Base-by-base conservation (phyloP, 2,113 vertebrate genomes). In the Heliornis fulica region DNA sequence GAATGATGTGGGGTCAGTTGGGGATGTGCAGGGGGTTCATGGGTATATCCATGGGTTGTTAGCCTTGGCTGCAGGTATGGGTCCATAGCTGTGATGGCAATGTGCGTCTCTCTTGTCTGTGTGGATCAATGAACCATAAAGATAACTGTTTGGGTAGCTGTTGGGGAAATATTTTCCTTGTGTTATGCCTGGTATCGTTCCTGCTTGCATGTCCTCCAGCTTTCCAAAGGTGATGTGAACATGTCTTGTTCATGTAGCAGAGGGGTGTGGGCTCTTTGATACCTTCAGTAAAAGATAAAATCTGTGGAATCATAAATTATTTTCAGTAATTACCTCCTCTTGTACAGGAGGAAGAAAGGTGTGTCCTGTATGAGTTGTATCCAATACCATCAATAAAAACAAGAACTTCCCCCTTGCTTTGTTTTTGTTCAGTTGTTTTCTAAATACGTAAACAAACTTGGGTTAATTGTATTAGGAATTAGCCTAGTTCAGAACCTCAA, bases 401-500 rank as follows among this genome's bases (percentile, higher is more conserved):
- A 36, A 75, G 20, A 8, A 34, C 8, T 83, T 77, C 21, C 34
- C 34, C 20, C 29, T 84, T 86, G 29, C 38, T 86, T 76, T 76
- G 17, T 17, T 86, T 85, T 59, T 9, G 10, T 85, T 91, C 7
- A 2, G 7, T 81, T 75, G 21, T 85, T 93, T 92, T 70, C 60
- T 89, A 54, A 83, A 93, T 36, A 5, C 59, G 22, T 82, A 81
- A 94, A 43, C 54, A 70, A 68, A 22, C 19, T 68, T 66, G 29
- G 14, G 26, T 53, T 84, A 46, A 69, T 87, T 64, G 45, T 60
- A 38, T 17, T 77, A 84, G 69, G 23, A 89, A 65, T 64, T 75
- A 86, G 32, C 60, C 66, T 79, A 15, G 38, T 86, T 94, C 77
- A 89, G 86, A 89, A 70, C 48, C 57, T 66, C 60, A 57, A 48